A percentile compares a stretch with the other conserved stretches of the same genome.
phyloP scores from a whole-genome alignment of 2,888 invertebrate species.

The Patella depressa region DNA sequence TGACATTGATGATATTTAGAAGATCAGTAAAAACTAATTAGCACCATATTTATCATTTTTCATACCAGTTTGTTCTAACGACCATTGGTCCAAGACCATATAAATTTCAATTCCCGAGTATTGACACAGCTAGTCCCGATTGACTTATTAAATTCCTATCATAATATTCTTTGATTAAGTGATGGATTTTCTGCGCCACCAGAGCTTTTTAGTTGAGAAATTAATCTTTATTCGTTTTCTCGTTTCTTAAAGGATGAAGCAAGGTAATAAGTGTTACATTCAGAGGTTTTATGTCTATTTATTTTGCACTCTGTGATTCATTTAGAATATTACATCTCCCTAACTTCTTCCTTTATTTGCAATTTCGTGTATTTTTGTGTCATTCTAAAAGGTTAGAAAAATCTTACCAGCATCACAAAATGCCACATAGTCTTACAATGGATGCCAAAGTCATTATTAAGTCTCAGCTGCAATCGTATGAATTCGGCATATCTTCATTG shows the following conservation, averaged over 20 bases:
- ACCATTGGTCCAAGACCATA: neutral
- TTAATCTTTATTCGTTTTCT: constrained; percentile 7
- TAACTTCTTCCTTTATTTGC: too few species aligned
- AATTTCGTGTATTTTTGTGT: too few species aligned
- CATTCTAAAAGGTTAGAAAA: too few species aligned
- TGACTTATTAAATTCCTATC: constrained; percentile 13
- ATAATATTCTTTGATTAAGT: constrained; percentile 9
- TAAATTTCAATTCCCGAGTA: constrained; percentile 9
- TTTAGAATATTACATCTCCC: too few species aligned
- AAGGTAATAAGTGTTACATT: constrained; percentile 1
- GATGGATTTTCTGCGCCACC: neutral
- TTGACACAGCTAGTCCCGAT: constrained; percentile 9
- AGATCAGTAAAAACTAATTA: constrained; percentile 27
- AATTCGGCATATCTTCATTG: too few species aligned
- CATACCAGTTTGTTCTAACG: constrained; percentile 20
- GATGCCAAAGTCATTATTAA: too few species aligned
- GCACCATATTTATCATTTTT: constrained; percentile 27
- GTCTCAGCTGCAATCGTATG: too few species aligned
- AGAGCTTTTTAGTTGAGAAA: neutral
- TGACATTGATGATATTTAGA: constrained; percentile 28
- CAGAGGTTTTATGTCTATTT: neutral
- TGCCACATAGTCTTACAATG: too few species aligned
- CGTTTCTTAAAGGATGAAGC: constrained; percentile 3
- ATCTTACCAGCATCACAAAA: too few species aligned
- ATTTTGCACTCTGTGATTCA: too few species aligned